These are phyloP conservation scores for Panagrolaimus sp. DNA, from an alignment of 1,140 invertebrate genomes.

Conservation along the genomic window DNA sequence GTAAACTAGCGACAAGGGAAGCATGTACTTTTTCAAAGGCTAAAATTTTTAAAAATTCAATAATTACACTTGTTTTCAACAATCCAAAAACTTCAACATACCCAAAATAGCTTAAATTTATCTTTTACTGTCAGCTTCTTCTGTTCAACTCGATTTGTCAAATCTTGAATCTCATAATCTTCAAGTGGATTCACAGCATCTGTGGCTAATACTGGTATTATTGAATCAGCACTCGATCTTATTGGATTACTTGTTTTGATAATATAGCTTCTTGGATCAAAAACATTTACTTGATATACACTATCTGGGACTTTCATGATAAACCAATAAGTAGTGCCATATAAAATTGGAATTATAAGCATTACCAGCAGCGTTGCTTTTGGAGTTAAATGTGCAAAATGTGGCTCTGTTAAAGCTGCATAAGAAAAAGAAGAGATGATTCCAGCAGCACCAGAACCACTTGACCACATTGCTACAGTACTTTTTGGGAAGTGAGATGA, in stretches of 20 bases:
- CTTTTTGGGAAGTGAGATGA: constrained; percentile 34
- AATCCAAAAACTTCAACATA: too few relatives aligned
- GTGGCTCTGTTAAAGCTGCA: constrained; percentile 38
- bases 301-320: background rate
- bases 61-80: too few relatives aligned
- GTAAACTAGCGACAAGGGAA: constrained; percentile 74
- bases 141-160: constrained; percentile 2
- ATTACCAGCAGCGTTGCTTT: constrained; percentile 32
- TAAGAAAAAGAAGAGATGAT: constrained; percentile 34
- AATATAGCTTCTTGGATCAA: background rate
- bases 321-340: constrained; percentile 16
- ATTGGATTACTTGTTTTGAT: background rate
- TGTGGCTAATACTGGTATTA: too few relatives aligned
- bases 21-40: constrained; percentile 70
- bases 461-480: constrained; percentile 45
- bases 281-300: background rate
- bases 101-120: constrained; percentile 12
- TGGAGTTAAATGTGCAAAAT: constrained; percentile 28
- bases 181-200: too few relatives aligned
- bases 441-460: constrained; percentile 34
- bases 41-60: background rate
- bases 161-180: background rate
- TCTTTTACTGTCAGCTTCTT: background rate
- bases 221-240: too few relatives aligned
- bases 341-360: constrained; percentile 40